Evolutionary conservation across 2,888 invertebrate genomes (phyloP).

Genomic region (Pycnomerus fuliginosus): DNA sequence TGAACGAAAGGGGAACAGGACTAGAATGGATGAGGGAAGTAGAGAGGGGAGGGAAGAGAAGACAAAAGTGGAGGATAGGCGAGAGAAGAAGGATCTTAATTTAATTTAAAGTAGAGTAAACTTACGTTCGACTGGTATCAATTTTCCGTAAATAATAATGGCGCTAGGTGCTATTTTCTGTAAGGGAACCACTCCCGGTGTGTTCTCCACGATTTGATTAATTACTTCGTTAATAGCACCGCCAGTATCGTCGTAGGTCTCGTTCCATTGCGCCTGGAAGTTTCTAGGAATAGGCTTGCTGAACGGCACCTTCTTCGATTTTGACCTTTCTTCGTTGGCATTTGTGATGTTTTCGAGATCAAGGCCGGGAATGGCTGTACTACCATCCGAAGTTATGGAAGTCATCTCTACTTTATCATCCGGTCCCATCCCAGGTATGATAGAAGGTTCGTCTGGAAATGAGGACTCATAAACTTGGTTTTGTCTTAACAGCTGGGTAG

Average conservation of each 20-base stretch:
- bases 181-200: slow-evolving; percentile 76
- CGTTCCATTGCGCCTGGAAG: slow-evolving; percentile 97
- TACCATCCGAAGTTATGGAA: slow-evolving; percentile 77
- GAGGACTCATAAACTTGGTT: no score
- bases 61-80: no score
- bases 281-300: slow-evolving; percentile 95
- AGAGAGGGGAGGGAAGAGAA: no score
- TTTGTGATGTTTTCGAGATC: slow-evolving; percentile 71
- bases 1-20: no score
- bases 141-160: slow-evolving; percentile 80
- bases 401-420: slow-evolving; percentile 86
- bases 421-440: slow-evolving; percentile 97
- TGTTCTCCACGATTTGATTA: slow-evolving; percentile 72
- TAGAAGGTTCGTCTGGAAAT: slow-evolving; percentile 73
- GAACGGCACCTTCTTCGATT: slow-evolving; percentile 85
- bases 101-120: slow-evolving; percentile 16
- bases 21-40: no score
- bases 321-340: slow-evolving; percentile 65
- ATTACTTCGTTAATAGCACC: slow-evolving; percentile 65
- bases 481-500: no score
- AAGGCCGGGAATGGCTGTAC: slow-evolving; percentile 79
- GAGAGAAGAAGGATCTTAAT: no score
- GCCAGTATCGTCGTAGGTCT: slow-evolving; percentile 57
- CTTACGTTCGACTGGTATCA: slow-evolving; percentile 72
- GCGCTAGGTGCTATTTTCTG: slow-evolving; percentile 77